phyloP scores from a whole-genome alignment of 2,797 vertebrate species.

The Acanthurus tractus region DNA sequence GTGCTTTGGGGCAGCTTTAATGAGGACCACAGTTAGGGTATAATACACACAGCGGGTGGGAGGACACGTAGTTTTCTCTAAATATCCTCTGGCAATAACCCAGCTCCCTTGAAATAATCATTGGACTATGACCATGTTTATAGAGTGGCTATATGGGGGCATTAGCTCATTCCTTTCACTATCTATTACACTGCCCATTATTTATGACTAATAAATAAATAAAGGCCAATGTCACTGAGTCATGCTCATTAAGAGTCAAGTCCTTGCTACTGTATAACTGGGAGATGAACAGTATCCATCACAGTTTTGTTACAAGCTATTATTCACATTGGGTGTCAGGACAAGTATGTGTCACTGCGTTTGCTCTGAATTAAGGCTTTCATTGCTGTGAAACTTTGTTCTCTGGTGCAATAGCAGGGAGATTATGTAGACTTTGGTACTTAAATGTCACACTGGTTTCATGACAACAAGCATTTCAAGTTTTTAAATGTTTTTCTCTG shows the following conservation, averaged over 20 bases:
- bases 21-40: constrained; percentile 42
- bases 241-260: constrained; percentile 31
- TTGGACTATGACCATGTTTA: constrained; percentile 68
- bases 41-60: constrained; percentile 42
- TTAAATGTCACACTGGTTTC: constrained; percentile 69
- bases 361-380: constrained; percentile 63
- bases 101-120: constrained; percentile 62
- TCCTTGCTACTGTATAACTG: constrained; percentile 16
- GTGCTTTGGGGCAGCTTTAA: constrained; percentile 59
- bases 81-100: constrained; percentile 64
- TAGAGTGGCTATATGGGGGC: constrained; percentile 52
- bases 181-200: constrained; percentile 55
- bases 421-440: constrained; percentile 77
- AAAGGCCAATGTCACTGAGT: constrained; percentile 43
- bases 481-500: constrained; percentile 72
- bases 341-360: constrained; percentile 52
- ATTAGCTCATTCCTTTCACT: constrained; percentile 50
- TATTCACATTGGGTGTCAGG: constrained; percentile 28
- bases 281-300: constrained; percentile 36
- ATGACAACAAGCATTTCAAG: constrained; percentile 68
- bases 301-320: constrained; percentile 13
- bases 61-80: constrained; percentile 54
- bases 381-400: constrained; percentile 52
- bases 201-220: constrained; percentile 65
- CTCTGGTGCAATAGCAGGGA: constrained; percentile 62